A percentile compares a stretch with the other conserved stretches of the same genome.
phyloP scores from a whole-genome alignment of 2,888 invertebrate genomes.

The Eilema caniola region DNA sequence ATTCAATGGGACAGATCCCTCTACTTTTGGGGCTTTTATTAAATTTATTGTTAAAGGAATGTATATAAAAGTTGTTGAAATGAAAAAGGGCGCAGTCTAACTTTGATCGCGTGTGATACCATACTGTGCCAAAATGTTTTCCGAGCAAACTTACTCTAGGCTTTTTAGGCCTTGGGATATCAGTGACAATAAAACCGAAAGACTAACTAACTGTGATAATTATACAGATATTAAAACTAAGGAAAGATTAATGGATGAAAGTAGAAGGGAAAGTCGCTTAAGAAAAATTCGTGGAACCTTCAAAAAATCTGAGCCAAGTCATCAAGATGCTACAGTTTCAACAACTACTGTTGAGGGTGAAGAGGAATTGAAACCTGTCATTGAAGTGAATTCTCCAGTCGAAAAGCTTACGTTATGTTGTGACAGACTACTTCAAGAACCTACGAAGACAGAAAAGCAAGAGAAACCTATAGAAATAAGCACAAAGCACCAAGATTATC shows the following conservation, averaged over 20 bases:
- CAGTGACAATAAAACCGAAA: constrained; percentile 67
- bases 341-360: constrained; percentile 82
- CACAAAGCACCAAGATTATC: constrained; percentile 35
- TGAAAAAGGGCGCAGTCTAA: constrained; percentile 81
- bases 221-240: constrained; percentile 54
- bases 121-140: constrained; percentile 71
- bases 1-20: constrained; percentile 80
- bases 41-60: constrained; percentile 86
- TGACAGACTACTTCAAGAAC: constrained; percentile 72
- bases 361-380: constrained; percentile 52
- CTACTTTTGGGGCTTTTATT: constrained; percentile 82
- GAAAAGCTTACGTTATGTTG: constrained; percentile 75
- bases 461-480: constrained; percentile 40
- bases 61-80: constrained; percentile 85
- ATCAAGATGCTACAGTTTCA: constrained; percentile 87
- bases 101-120: constrained; percentile 69
- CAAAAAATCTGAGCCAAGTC: constrained; percentile 69
- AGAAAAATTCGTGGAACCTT: constrained; percentile 81
- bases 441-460: constrained; percentile 52
- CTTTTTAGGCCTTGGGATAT: constrained; percentile 89
- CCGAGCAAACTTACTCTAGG: constrained; percentile 80
- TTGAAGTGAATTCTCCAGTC: constrained; percentile 69
- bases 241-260: constrained; percentile 65
- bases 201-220: constrained; percentile 48
- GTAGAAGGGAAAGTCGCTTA: constrained; percentile 75